phyloP scores from a whole-genome alignment of 1,140 invertebrate species.

The Habropoda laboriosa region DNA sequence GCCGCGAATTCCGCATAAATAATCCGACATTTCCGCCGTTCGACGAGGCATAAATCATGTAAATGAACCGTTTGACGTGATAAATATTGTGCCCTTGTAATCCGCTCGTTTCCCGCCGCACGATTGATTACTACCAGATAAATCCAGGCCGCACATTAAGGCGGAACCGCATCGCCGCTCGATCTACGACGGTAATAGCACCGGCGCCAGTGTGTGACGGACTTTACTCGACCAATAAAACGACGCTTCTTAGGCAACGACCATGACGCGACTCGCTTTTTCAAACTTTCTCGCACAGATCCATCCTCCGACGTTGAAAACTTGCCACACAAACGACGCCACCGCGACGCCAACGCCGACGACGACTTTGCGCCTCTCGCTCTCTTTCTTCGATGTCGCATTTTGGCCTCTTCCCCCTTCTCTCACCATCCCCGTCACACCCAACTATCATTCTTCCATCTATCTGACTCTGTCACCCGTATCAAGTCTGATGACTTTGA shows the following conservation, averaged over 20 bases:
- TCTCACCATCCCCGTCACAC: background rate
- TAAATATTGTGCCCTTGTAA: slow-evolving; percentile 75
- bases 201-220: slow-evolving; percentile 44
- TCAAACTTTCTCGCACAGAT: slow-evolving; percentile 69
- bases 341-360: slow-evolving; percentile 27
- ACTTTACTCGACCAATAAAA: slow-evolving; percentile 75
- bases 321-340: slow-evolving; percentile 58
- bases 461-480: slow-evolving; percentile 57
- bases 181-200: slow-evolving; percentile 24
- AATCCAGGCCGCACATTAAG: slow-evolving; percentile 78
- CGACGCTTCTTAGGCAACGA: slow-evolving; percentile 69
- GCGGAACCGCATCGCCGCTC: slow-evolving; percentile 54
- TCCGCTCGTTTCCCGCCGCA: slow-evolving; percentile 69
- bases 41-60: slow-evolving; percentile 76
- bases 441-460: slow-evolving; percentile 46
- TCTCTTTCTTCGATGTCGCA: slow-evolving; percentile 29
- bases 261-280: slow-evolving; percentile 70
- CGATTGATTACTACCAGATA: slow-evolving; percentile 78
- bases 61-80: slow-evolving; percentile 78
- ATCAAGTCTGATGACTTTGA: slow-evolving; percentile 60
- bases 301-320: slow-evolving; percentile 68
- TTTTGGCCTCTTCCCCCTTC: background rate
- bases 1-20: slow-evolving; percentile 64
- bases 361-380: slow-evolving; percentile 47
- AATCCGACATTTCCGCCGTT: slow-evolving; percentile 68